Evolutionary conservation across 1,140 invertebrate species (phyloP).

Genomic region (Hermatobates lingyangjiaoensis): DNA sequence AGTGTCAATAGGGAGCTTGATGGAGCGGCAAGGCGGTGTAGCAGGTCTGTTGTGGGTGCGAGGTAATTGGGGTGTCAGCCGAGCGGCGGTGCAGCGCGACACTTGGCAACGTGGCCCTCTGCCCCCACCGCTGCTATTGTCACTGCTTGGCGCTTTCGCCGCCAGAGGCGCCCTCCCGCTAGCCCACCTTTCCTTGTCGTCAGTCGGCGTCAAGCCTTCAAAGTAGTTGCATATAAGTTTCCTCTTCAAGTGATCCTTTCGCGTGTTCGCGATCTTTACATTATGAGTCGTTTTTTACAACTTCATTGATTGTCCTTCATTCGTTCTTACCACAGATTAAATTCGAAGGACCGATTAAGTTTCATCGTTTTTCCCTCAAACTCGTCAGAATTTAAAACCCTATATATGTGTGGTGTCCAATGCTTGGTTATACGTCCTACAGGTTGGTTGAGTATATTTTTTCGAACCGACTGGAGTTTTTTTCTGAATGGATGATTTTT

Average conservation of each 20-base stretch:
- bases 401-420: conserved; percentile 14
- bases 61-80: not conserved
- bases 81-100: not conserved
- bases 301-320: not conserved
- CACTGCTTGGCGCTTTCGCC: not conserved
- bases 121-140: not conserved
- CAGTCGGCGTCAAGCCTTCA: not conserved
- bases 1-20: too few relatives aligned
- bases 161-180: not conserved
- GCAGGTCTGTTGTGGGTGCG: too few relatives aligned
- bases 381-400: not conserved
- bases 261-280: not conserved
- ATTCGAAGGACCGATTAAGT: not conserved
- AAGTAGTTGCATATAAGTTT: not conserved
- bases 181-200: not conserved
- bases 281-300: not conserved
- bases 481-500: too few relatives aligned
- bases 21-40: too few relatives aligned
- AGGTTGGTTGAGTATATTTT: conserved; percentile 11
- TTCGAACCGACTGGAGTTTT: not conserved
- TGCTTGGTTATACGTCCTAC: conserved; percentile 15
- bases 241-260: not conserved
- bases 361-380: not conserved
- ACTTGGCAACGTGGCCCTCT: conserved; percentile 8
- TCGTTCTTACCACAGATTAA: not conserved